Evolutionary conservation across 2,113 vertebrate species (phyloP).

Genomic region (Psophia crepitans): DNA sequence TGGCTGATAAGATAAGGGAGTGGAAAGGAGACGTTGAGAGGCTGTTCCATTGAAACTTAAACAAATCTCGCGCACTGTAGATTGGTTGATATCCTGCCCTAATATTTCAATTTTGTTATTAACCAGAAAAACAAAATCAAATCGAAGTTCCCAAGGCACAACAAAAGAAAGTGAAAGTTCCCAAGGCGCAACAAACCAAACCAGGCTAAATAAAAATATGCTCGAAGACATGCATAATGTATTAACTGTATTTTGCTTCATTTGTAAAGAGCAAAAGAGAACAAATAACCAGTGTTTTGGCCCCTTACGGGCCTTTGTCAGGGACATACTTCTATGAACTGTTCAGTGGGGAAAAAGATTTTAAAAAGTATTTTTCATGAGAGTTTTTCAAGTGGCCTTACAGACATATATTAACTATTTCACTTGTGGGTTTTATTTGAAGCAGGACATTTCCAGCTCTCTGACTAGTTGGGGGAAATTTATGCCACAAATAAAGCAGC

Average conservation of each 20-base stretch:
- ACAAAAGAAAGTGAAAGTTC: slow-evolving; percentile 36
- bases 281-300: slow-evolving; percentile 41
- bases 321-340: neutral
- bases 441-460: neutral
- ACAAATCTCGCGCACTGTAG: neutral
- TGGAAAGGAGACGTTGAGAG: neutral
- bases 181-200: slow-evolving; percentile 24
- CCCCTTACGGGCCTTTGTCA: neutral
- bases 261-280: slow-evolving; percentile 58
- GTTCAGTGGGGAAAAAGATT: neutral
- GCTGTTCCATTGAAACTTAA: neutral
- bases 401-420: neutral
- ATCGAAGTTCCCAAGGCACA: slow-evolving; percentile 38
- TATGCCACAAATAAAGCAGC: neutral
- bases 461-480: neutral
- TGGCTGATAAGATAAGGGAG: neutral
- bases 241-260: slow-evolving; percentile 59
- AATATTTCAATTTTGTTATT: slow-evolving; percentile 29
- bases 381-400: neutral
- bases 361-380: neutral
- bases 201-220: slow-evolving; percentile 20
- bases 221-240: slow-evolving; percentile 45
- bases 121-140: slow-evolving; percentile 19
- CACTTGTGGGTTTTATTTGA: neutral
- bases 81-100: neutral